Evolutionary conservation across 2,113 vertebrate genomes (phyloP).

Genomic region (Bujurquina vittata): DNA sequence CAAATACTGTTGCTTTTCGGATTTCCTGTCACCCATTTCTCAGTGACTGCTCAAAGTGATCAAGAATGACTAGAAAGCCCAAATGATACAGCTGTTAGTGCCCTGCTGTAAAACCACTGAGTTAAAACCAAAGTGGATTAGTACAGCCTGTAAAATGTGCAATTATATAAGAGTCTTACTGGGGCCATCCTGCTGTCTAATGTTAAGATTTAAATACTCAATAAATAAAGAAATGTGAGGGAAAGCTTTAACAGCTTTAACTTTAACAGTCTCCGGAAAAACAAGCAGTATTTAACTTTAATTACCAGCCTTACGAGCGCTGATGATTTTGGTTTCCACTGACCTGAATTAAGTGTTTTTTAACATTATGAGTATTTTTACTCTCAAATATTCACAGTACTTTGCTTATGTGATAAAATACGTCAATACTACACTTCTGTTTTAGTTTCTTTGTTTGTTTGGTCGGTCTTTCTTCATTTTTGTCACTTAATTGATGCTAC

Average conservation of each 20-base stretch:
- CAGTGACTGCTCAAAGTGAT: not conserved
- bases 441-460: too few species aligned
- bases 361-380: too few species aligned
- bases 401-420: not conserved
- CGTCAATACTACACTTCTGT: not conserved
- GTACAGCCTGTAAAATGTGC: not conserved
- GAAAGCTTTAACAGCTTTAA: too few species aligned
- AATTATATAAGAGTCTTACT: rapidly evolving
- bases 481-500: not conserved
- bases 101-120: not conserved
- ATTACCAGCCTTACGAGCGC: not conserved
- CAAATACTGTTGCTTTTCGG: not conserved
- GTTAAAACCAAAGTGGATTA: not conserved
- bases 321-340: not conserved
- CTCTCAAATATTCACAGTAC: not conserved
- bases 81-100: not conserved
- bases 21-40: not conserved
- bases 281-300: not conserved
- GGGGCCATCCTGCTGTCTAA: not conserved
- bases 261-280: not conserved
- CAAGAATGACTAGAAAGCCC: not conserved
- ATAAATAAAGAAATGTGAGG: too few species aligned
- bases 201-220: not conserved
- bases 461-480: not conserved
- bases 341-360: not conserved